Evolutionary conservation across 2,888 invertebrate species (phyloP), one percentile per base, ranked within the genome.

Genomic region (Lordiphosa andalusiaca): DNA sequence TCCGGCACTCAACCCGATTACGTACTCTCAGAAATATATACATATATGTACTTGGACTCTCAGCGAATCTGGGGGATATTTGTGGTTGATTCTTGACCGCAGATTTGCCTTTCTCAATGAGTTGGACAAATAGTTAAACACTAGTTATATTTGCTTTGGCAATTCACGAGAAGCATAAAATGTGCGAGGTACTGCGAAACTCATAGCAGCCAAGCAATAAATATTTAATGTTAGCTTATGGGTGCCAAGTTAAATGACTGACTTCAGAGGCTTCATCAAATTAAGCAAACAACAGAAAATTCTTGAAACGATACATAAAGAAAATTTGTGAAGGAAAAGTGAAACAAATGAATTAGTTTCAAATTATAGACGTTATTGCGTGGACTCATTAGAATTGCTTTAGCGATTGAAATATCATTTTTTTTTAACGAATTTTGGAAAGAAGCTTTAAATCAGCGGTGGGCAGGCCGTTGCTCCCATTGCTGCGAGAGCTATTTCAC

Each of bases 1-100:
- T 61, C 49, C 40, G 35, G 46, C 69, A 61, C 58, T 13, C 30
- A n/a, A 36, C 39, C 44, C n/a, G 52, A 51, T 54, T 50, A 40
- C 56, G 53, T 47, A 42, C 35, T 4, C 5, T 10, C 40, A 40
- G 37, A 12, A 51, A 40, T 19, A 36, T 42, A 44, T 35, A 9
- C 21, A 23, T 19, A 13, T 23, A 10, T 10, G 3, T 21, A 33
- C 12, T 10, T 13, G 16, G 23, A 36, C 30, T 35, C 7, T 35
- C 19, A 39, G 36, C 25, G 40, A 53, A 58, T 51, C 36, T 39
- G 54, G 59, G 39, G 49, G 19, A 25, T 61, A 56, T 61, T 53
- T 51, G 9, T 19, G 38, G 0, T 30, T 9, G 12, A 44, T 52
- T 58, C 56, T 47, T 42, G 13, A 25, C 25, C 25, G 25, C 25